A percentile compares a stretch with the other conserved stretches of the same genome.
Conservation (phyloP, 1,140 invertebrate species). For the Lycorma delicatula region DNA sequence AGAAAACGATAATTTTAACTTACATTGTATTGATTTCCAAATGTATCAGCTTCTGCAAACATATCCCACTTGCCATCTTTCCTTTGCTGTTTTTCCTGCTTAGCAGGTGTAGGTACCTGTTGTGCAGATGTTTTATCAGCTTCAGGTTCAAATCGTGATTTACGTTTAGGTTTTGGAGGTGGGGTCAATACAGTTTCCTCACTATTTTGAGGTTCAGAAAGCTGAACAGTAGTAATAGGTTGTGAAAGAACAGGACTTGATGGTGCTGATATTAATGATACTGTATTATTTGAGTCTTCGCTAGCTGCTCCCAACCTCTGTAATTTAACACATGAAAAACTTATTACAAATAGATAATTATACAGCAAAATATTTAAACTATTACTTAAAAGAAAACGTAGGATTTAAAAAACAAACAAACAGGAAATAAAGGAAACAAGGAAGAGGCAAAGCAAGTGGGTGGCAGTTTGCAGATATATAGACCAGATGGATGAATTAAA, state of each 20-base stretch:
- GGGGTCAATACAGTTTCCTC: not conserved
- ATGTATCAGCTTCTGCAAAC: conserved; percentile 84
- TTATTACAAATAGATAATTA: too few species aligned
- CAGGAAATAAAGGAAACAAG: too few species aligned
- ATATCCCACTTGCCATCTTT: conserved; percentile 67
- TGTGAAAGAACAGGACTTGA: not conserved
- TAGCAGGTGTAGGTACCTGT: conserved; percentile 8
- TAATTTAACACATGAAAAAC: conserved; percentile 30
- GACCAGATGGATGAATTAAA: too few species aligned
- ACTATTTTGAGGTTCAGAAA: conserved; percentile 32
- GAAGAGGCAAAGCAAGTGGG: too few species aligned
- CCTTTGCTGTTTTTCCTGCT: conserved; percentile 29
- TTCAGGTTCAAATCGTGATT: conserved; percentile 29
- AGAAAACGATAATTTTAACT: too few species aligned
- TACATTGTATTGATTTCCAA: conserved; percentile 75
- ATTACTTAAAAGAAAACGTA: too few species aligned
- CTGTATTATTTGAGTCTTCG: conserved; percentile 48
- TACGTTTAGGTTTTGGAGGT: conserved; percentile 20
- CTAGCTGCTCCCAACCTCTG: conserved; percentile 49
- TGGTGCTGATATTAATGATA: not conserved
- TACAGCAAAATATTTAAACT: too few species aligned
- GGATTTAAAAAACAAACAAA: too few species aligned
- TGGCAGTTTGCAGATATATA: too few species aligned
- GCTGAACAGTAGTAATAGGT: conserved; percentile 26
- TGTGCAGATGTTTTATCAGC: conserved; percentile 22